phyloP scores from a whole-genome alignment of 2,888 invertebrate species.

The Amiota minor region DNA sequence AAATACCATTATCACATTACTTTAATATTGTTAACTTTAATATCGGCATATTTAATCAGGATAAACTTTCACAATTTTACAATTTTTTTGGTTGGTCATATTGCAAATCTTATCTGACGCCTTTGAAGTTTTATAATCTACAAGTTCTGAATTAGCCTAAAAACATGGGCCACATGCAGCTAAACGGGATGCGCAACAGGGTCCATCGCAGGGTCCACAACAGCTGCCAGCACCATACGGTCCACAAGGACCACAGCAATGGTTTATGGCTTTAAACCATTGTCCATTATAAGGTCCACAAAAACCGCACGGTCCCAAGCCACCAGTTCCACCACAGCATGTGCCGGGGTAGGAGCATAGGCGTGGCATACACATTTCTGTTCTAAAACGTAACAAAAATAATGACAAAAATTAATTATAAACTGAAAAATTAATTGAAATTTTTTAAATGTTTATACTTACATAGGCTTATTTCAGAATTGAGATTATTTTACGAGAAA shows the following conservation, averaged over 20 bases:
- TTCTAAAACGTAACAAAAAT: background rate
- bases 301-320: constrained; percentile 54
- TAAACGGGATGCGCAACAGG: constrained; percentile 36
- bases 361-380: constrained; percentile 55
- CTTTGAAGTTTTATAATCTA: too few species aligned
- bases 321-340: constrained; percentile 60
- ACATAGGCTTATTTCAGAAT: constrained; percentile 56
- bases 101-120: too few species aligned
- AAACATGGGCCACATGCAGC: too few species aligned
- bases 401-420: background rate
- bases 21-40: too few species aligned
- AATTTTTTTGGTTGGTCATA: too few species aligned
- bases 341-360: constrained; percentile 56
- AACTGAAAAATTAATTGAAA: constrained; percentile 1
- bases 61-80: too few species aligned
- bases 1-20: too few species aligned
- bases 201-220: constrained; percentile 53
- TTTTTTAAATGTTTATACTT: constrained; percentile 24
- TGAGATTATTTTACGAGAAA: constrained; percentile 43
- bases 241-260: constrained; percentile 57
- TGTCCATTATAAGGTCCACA: constrained; percentile 60
- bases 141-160: too few species aligned
- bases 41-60: too few species aligned
- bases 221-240: constrained; percentile 58
- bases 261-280: constrained; percentile 56